These are phyloP conservation scores for Chaenocephalus aceratus DNA, from an alignment of 2,113 vertebrate species.

Conservation along the genomic window DNA sequence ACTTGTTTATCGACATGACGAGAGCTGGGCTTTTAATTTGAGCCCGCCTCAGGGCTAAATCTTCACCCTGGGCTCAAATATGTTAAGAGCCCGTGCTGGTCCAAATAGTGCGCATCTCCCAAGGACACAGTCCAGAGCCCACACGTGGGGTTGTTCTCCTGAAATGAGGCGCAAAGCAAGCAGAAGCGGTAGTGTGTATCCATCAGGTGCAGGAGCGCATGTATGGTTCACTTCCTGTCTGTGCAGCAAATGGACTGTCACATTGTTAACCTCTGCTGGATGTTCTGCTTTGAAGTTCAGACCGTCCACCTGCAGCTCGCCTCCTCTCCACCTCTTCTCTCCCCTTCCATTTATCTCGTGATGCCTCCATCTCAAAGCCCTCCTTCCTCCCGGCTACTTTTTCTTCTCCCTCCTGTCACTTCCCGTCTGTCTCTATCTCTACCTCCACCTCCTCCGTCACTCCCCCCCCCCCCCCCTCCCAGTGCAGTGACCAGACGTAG, in stretches of 20 bases:
- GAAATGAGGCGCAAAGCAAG: slow-evolving; percentile 58
- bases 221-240: slow-evolving; percentile 62
- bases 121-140: slow-evolving; percentile 35
- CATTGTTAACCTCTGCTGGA: slow-evolving; percentile 67
- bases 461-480: slow-evolving; percentile 24
- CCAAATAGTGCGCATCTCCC: slow-evolving; percentile 47
- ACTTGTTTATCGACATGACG: slow-evolving; percentile 52
- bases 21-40: slow-evolving; percentile 33
- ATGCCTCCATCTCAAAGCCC: not conserved
- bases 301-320: slow-evolving; percentile 66
- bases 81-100: slow-evolving; percentile 43
- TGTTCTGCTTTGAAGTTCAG: slow-evolving; percentile 65
- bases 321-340: slow-evolving; percentile 34
- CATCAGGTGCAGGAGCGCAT: slow-evolving; percentile 49
- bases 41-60: slow-evolving; percentile 55
- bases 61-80: slow-evolving; percentile 67
- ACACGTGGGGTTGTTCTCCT: slow-evolving; percentile 48
- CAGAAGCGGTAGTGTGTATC: slow-evolving; percentile 48
- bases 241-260: slow-evolving; percentile 71
- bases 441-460: slow-evolving; percentile 43
- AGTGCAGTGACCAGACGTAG: slow-evolving; percentile 65
- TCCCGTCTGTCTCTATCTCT: slow-evolving; percentile 57
- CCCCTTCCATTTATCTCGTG: not conserved
- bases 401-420: slow-evolving; percentile 38
- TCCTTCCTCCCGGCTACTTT: not conserved